Conservation (phyloP, 2,113 vertebrate species). For the Nanorana parkeri region DNA sequence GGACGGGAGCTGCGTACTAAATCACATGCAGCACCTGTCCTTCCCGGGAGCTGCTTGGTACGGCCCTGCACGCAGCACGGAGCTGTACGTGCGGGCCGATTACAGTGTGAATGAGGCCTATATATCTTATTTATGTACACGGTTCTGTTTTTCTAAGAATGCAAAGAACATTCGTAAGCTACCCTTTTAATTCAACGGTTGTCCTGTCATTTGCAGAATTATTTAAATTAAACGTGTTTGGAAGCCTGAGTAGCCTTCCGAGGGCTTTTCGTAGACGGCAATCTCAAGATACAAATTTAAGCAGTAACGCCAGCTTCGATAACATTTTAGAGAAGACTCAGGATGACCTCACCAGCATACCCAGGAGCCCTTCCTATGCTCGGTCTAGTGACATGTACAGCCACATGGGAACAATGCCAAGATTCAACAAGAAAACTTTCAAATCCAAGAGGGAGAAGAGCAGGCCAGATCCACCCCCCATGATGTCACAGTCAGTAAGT, state of each 20-base stretch:
- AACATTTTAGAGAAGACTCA: conserved; percentile 65
- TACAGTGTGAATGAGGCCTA: no score
- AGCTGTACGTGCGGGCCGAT: no score
- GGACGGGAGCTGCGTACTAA: no score
- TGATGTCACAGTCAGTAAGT: conserved; percentile 62
- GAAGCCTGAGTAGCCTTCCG: conserved; percentile 84
- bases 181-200: neutral
- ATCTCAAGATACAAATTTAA: neutral
- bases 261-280: conserved; percentile 66
- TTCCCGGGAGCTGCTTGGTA: no score
- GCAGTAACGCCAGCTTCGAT: conserved; percentile 10
- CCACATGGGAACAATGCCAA: conserved; percentile 93
- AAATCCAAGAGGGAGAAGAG: conserved; percentile 56
- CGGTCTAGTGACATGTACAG: conserved; percentile 89
- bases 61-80: no score
- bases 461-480: neutral
- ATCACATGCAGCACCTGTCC: no score
- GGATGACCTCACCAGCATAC: conserved; percentile 80
- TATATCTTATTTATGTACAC: no score
- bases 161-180: no score
- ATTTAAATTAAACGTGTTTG: conserved; percentile 86
- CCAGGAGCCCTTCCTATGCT: conserved; percentile 80
- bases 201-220: conserved; percentile 67
- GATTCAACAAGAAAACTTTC: conserved; percentile 56
- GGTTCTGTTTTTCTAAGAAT: no score